Evolutionary conservation across 2,797 vertebrate species (phyloP), one percentile per base, ranked within the genome.

Genomic region (Chloroceryle inda): DNA sequence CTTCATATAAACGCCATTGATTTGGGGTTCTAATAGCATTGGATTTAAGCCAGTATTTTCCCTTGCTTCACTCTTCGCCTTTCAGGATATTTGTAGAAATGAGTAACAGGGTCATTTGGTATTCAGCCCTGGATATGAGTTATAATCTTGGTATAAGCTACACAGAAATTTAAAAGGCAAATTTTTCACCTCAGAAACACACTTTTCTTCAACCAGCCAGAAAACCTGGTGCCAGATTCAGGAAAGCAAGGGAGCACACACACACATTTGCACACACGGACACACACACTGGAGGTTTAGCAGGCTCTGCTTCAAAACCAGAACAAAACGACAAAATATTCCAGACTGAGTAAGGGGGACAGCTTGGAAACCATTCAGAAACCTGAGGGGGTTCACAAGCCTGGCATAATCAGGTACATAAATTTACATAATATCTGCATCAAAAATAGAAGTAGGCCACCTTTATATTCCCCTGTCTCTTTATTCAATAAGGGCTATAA

Each of bases 391-490:
- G 73, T 89, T 85, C 89, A 67, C 55, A 40, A 88, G 96, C 91
- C 83, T 95, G 93, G 91, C 96, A 97, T 90, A 96, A 96, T 85
- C 97, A 92, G 95, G 94, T 97, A 97, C 96, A 97, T 96, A 98
- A 74, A 97, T 98, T 97, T 98, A 95, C 97, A 97, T 96, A 96
- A 95, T 37, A 95, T 97, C 96, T 94, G 91, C 96, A 96, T 97
- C 73, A 69, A 72, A 94, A 97, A 85, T 95, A 94, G 78, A 81
- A 85, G 76, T 80, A 86, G 74, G 76, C 89, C 81, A 92, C 89
- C 91, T 89, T 81, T 75, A 38, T 89, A 64, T 69, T 96, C 95
- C 91, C 87, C 92, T 55, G 44, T 81, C 55, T 76, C 92, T 97
- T 98, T 89, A 88, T 97, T 98, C 75, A 96, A 94, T 96, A 97